Percentiles rank a stretch among this genome's conserved stretches.
Conservation (phyloP, 2,888 invertebrate species). For the Mythimna albipuncta region DNA sequence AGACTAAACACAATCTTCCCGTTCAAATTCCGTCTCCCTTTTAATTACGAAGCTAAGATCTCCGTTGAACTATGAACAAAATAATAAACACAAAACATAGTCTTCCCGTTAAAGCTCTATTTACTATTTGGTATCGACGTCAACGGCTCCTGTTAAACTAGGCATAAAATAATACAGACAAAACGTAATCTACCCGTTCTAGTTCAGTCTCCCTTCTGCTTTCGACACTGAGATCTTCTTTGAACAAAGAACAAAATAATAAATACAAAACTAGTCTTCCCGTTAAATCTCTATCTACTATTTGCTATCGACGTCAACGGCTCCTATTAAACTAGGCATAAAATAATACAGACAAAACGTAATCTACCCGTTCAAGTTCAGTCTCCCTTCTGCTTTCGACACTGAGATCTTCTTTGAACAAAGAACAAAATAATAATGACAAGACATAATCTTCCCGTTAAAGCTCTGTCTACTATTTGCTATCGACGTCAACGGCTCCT, state of each 20-base stretch:
- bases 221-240: neutral
- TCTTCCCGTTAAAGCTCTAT: too few species aligned
- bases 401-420: constrained; percentile 64
- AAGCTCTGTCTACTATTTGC: too few species aligned
- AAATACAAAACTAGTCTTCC: constrained; percentile 14
- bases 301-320: constrained; percentile 10
- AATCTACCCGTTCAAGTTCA: constrained; percentile 19
- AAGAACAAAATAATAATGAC: too few species aligned
- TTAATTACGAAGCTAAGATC: neutral
- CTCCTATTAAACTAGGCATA: constrained; percentile 90
- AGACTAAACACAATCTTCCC: constrained; percentile 5
- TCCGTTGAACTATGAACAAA: too few species aligned
- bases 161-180: too few species aligned
- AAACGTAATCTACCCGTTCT: constrained; percentile 4
- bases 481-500: constrained; percentile 30
- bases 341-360: constrained; percentile 91
- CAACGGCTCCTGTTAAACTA: too few species aligned
- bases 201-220: too few species aligned
- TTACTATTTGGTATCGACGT: too few species aligned
- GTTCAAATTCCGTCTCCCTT: neutral
- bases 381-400: constrained; percentile 14
- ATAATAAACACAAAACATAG: neutral
- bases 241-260: too few species aligned
- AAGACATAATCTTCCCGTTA: too few species aligned
- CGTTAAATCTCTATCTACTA: constrained; percentile 1